A percentile compares a stretch with the other conserved stretches of the same genome.
Evolutionary conservation across 2,113 vertebrate species (phyloP).

Genomic region (Pseudorasbora parva): DNA sequence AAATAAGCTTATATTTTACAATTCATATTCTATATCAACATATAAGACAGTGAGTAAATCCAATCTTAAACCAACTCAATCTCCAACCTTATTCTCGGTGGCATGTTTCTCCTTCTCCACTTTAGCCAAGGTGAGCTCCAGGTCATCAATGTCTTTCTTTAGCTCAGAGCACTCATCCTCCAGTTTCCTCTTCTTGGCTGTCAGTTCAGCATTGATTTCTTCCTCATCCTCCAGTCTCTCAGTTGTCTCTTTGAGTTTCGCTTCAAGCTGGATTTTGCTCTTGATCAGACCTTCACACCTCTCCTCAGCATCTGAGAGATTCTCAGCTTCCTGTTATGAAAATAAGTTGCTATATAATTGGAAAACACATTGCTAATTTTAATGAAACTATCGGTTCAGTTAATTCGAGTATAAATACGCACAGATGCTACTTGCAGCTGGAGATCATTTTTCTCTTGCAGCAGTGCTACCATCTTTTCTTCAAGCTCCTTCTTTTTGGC

Average conservation of each 20-base stretch:
- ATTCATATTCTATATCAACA: background rate
- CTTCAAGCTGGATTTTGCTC: constrained; percentile 62
- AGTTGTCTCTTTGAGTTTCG: constrained; percentile 61
- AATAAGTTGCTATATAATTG: fast-evolving
- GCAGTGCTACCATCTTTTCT: constrained; percentile 52
- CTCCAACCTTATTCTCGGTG: constrained; percentile 56
- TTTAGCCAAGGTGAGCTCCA: constrained; percentile 80
- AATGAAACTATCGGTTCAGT: no score
- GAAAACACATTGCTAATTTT: background rate
- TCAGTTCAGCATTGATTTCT: constrained; percentile 76
- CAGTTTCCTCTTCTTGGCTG: constrained; percentile 80
- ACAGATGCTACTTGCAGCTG: constrained; percentile 56
- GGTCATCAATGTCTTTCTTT: constrained; percentile 79
- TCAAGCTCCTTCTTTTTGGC: constrained; percentile 57
- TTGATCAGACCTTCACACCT: constrained; percentile 62
- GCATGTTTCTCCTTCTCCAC: constrained; percentile 80
- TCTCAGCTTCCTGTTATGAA: constrained; percentile 63
- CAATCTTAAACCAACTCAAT: background rate
- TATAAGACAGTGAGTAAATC: background rate
- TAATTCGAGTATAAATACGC: background rate
- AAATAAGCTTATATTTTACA: background rate
- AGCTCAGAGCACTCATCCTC: constrained; percentile 81
- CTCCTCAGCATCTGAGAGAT: constrained; percentile 62
- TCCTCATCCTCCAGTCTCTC: constrained; percentile 80
- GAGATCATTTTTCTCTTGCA: constrained; percentile 58